Evolutionary conservation across 2,113 vertebrate species (phyloP), one percentile per base, ranked within the genome.

Genomic region (Amphilophus citrinellus): DNA sequence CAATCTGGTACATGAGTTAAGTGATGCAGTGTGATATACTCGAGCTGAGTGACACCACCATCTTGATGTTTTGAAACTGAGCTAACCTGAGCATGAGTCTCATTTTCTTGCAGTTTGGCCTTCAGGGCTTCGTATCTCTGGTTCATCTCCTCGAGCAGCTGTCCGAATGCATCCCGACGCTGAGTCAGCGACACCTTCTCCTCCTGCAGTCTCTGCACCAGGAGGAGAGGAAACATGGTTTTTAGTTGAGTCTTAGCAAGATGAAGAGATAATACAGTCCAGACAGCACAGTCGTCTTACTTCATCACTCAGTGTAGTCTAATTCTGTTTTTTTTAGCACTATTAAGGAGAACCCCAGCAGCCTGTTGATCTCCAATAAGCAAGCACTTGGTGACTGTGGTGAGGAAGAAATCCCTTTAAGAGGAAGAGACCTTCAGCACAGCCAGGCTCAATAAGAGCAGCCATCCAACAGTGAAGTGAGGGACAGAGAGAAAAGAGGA

Each of bases 31-130:
- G 32, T 27, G 30, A 30, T 30, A 30, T 30, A 5, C 30, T 30
- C 30, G 2, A 47, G 44, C 44, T 47, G 5, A 47, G 44, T 5
- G 13, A 15, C 44, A 6, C 15, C 4, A 6, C 13, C 14, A 47
- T 15, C 13, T 47, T 15, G 13, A 5, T 47, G 44, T 15, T 15
- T 47, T 15, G 13, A 15, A 47, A 47, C 13, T 15, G 5, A 15
- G 76, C 83, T 1, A 66, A 99, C 98, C 97, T 99, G 98, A 83
- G 97, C 91, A 60, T 99, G 97, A 3, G 97, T 99, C 93, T 99
- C 98, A 18, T 98, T 98, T 57, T 99, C 98, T 44, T 98, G 96
- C 8, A 99, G 93, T 22, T 97, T 97, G 57, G 82, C 93, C 87
- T 97, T 98, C 32, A 98, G 89, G 13, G 80, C 79, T 78, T 99